Base-by-base conservation (phyloP, 2,797 vertebrate species). In the Semotilus atromaculatus region DNA sequence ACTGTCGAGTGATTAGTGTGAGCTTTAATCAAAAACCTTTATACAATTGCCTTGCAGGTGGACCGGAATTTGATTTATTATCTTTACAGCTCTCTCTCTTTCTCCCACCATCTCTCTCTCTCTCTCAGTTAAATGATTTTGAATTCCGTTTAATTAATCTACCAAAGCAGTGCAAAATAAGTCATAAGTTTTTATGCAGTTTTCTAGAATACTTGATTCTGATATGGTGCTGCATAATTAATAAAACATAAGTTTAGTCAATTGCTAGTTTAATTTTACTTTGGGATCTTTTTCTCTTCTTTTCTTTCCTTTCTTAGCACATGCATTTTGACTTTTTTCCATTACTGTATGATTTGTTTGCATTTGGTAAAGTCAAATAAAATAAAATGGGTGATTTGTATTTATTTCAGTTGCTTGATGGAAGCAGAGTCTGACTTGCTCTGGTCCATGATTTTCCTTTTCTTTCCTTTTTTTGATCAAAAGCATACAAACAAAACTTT, bases 11-110 rank as follows among this genome's bases (percentile, higher is more conserved):
- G 84, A 82, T 86, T 83, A 78, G 78, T 48, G 77, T 81, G 81
- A 48, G 73, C 53, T 55, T 79, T 89, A 87, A 87, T 89, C 88
- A 85, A 82, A 74, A 73, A 48, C 71, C 83, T 78, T 89, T 78
- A 79, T 66, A 75, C 43, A 58, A 48, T 19, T 83, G 77, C 86
- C 82, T 71, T 40, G 73, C 81, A 87, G 86, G 82, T 89, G 78
- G 86, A 82, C 81, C 60, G 81, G 76, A 85, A 85, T 70, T 74
- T 79, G 82, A 86, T 88, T 82, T 89, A 89, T 86, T 71, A 73
- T 82, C 73, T 34, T 11, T 68, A 66, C 67, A 19, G 7, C 38
- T 36, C 40, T 62, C 38, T 64, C 70, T 26, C 58, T 38, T 36
- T 53, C 66, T 70, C 34, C 23, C 23, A 0, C 1, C 36, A 9